Evolutionary conservation across 1,140 invertebrate genomes (phyloP), one percentile per base, ranked within the genome.

Genomic region (Lutraria rhynchaena): DNA sequence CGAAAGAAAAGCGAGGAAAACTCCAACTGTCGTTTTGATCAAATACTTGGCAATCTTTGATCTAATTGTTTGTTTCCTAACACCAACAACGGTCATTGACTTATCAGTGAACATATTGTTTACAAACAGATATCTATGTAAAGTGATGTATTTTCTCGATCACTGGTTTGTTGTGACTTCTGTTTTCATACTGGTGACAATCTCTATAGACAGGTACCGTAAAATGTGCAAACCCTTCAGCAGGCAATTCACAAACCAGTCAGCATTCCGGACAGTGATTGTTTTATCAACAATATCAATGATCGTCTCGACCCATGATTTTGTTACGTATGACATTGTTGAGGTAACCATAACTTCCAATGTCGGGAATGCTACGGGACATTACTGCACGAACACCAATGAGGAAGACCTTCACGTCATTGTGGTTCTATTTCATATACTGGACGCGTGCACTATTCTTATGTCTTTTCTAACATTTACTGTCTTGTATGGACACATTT

Each of bases 341-440:
- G 17, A 41, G 29, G 33, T 73, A 1, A 55, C 33, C 17, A 41
- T 73, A n/a, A 53, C 70, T 31, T 35, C 31, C 3, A 53, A 57
- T 22, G n/a, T 29, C 13, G 3, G 4, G 7, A 41, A 22, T 41
- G 24, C 70, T 1, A 41, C 31, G 22, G 70, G 70, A 17, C 70
- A 73, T 41, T 73, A 73, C 37, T 73, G 70, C 22, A 73, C 70
- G 4, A 58, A 41, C 35, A 73, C 70, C 5, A 53, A 73, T 29
- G 27, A 53, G 3, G 29, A 33, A 15, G 49, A 58, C 22, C 17
- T 55, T n/a, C 29, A 53, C 3, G 19, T 33, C 3, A 27, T 73
- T 7, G 70, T 73, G 0, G 24, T 55, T 3, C 31, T 49, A 3
- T 73, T 73, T 29, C 49, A 55, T 35, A 29, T 73, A 5, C 22